These are phyloP conservation scores for Crotalus horridus DNA, from an alignment of 2,113 vertebrate species.

Conservation along the genomic window DNA sequence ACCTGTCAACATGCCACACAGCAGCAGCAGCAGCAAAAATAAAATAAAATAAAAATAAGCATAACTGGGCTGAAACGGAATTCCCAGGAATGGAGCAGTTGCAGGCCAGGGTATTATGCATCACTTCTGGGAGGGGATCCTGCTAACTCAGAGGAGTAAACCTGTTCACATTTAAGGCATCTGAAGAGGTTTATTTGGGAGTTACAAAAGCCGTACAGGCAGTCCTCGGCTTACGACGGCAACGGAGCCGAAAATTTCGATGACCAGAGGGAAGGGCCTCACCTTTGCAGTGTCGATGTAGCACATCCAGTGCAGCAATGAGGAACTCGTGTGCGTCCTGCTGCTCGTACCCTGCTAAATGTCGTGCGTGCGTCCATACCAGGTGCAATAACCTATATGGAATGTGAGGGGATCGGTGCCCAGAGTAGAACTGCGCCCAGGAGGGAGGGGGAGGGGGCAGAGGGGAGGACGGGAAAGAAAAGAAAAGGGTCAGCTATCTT, in stretches of 20 bases:
- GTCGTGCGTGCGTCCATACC: constrained; percentile 98
- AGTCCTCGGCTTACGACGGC: no score
- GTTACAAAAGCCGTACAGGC: neutral
- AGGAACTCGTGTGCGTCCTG: constrained; percentile 99
- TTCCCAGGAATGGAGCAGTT: constrained; percentile 37
- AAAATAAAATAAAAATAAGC: neutral
- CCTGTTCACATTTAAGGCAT: neutral
- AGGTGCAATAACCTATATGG: constrained; percentile 98
- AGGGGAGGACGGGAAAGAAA: constrained; percentile 7
- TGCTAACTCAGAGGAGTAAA: neutral
- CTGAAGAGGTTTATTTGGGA: neutral
- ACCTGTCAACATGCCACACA: constrained; percentile 41
- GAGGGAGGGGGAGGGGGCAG: constrained; percentile 40
- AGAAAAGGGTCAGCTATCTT: neutral
- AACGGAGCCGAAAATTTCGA: no score
- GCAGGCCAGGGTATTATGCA: neutral
- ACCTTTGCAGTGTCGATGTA: constrained; percentile 99
- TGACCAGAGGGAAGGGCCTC: constrained; percentile 34
- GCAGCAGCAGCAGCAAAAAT: constrained; percentile 10
- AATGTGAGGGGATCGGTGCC: constrained; percentile 98
- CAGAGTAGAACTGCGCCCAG: constrained; percentile 91
- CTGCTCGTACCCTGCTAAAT: constrained; percentile 98
- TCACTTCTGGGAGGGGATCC: neutral
- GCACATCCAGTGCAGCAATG: constrained; percentile 95
- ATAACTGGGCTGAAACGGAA: constrained; percentile 55